Conservation (phyloP, 2,113 vertebrate genomes). For the Lanius collurio region DNA sequence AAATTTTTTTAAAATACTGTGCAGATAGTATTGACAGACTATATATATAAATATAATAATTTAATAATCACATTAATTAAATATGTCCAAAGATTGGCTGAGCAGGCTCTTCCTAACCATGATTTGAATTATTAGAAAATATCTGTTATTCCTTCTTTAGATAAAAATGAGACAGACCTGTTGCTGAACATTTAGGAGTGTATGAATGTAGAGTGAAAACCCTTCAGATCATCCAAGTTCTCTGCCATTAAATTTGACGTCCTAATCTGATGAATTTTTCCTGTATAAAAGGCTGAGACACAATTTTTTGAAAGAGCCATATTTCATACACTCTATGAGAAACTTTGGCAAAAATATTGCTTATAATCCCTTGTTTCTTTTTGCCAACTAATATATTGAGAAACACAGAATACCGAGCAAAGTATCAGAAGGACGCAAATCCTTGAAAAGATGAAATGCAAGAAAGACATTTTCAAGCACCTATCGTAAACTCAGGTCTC, state of each 20-base stretch:
- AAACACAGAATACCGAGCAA: not conserved
- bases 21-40: not conserved
- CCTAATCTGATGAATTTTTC: not conserved
- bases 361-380: not conserved
- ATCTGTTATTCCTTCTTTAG: not conserved
- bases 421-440: not conserved
- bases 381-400: not conserved
- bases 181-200: not conserved
- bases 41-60: not conserved
- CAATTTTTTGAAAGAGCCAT: not conserved
- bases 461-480: not conserved
- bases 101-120: not conserved
- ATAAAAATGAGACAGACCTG: not conserved
- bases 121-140: not conserved
- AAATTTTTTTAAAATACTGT: not conserved
- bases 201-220: not conserved
- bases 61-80: constrained; percentile 34
- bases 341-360: not conserved
- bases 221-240: not conserved
- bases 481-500: not conserved
- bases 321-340: not conserved
- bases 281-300: not conserved
- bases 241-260: not conserved
- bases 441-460: not conserved
- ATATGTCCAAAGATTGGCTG: not conserved